Evolutionary conservation across 2,888 invertebrate species (phyloP), one percentile per base, ranked within the genome.

Genomic region (Drosophila rellima): DNA sequence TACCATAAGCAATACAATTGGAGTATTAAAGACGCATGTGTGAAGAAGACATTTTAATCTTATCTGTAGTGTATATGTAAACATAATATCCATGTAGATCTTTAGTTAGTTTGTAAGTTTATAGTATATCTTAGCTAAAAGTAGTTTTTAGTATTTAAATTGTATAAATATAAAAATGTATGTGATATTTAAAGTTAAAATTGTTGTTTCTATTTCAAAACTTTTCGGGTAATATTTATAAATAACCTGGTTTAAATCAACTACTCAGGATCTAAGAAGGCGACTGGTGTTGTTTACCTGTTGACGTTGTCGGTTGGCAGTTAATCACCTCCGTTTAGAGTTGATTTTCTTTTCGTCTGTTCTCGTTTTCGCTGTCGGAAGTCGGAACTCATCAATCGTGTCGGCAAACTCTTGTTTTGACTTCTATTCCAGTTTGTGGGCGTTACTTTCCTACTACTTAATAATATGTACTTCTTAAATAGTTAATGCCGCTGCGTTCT

Each of bases 371-470:
- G 45, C 35, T 65, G 71, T 88, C 81, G 89, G 89, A 90, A 89
- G 89, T 83, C 90, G 88, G 88, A 89, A 90, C 88, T 90, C 89
- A 90, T 79, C 74, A 88, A 78, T 89, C 74, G 72, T 80, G 69
- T 76, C 70, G 82, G 88, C 77, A 78, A 45, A 74, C 73, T 67
- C 64, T 65, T 88, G 80, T 88, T 89, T 80, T 81, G 87, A 78
- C 81, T 71, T 67, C 50, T 74, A 45, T 65, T 64, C 48, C 70
- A 69, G 78, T 79, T 75, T 82, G 86, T 70, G 80, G 82, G 73
- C 66, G 76, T 78, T 54, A 66, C 31, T 45, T 81, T 75, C 78
- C 82, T 70, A 67, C 82, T 78, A 80, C 78, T 84, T 79, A 76
- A 72, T 78, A 61, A 55, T 59, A 45, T 42, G 54, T 20, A 62